Percentiles rank a stretch among this genome's conserved stretches.
Evolutionary conservation across 2,113 vertebrate species (phyloP).

Genomic region (Xiphophorus hellerii): DNA sequence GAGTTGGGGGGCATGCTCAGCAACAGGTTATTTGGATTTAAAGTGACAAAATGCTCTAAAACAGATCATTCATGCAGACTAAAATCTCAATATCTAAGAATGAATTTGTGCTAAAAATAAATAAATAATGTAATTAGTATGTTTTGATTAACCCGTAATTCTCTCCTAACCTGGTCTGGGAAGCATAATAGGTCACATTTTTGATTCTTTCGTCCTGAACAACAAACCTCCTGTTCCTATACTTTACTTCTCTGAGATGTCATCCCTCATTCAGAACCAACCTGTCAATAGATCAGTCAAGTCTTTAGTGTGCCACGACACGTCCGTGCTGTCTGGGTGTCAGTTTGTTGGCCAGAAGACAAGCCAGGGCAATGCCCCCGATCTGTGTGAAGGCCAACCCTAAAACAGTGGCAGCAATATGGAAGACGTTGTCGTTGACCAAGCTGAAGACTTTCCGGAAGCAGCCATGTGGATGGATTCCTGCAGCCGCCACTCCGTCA

Average conservation of each 20-base stretch:
- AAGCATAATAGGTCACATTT: too few species aligned
- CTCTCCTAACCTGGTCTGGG: too few species aligned
- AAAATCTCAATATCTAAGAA: too few species aligned
- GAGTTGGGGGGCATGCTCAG: too few species aligned
- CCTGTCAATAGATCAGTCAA: neutral
- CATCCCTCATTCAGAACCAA: neutral
- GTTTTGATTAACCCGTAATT: too few species aligned
- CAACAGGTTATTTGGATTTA: too few species aligned
- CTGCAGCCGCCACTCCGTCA: slow-evolving; percentile 26
- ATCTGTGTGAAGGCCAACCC: slow-evolving; percentile 84
- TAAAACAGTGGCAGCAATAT: slow-evolving; percentile 84
- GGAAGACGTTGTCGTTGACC: slow-evolving; percentile 86
- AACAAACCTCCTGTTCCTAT: neutral
- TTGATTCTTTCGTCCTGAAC: neutral
- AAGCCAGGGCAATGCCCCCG: slow-evolving; percentile 82
- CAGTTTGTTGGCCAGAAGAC: slow-evolving; percentile 83
- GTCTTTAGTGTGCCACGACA: slow-evolving; percentile 53
- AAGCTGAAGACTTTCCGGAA: slow-evolving; percentile 85
- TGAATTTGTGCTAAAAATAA: too few species aligned
- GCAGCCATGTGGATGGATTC: slow-evolving; percentile 84
- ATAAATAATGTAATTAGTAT: too few species aligned
- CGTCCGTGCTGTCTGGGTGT: slow-evolving; percentile 62
- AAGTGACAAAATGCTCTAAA: too few species aligned
- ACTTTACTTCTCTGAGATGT: neutral
- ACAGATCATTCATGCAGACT: too few species aligned